Conservation (phyloP, 2,113 vertebrate genomes). For the Paralichthys olivaceus region DNA sequence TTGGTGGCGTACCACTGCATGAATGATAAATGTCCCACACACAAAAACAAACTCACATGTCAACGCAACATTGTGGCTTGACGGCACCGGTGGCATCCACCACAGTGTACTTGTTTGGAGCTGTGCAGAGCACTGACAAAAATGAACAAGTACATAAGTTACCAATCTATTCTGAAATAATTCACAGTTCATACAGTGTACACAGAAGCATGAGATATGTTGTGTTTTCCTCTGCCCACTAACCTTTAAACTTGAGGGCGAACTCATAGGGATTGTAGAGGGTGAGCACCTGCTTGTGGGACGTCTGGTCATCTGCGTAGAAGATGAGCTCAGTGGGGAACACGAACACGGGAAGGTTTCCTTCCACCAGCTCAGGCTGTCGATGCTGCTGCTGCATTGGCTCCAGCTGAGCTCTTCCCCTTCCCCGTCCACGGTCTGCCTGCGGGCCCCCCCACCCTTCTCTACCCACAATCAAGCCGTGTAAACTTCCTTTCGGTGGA, state of each 20-base stretch:
- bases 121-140: conserved; percentile 95
- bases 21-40: background rate
- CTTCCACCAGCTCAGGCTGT: conserved; percentile 98
- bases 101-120: conserved; percentile 96
- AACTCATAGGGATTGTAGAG: conserved; percentile 99
- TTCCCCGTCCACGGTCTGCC: conserved; percentile 79
- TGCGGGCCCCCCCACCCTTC: conserved; percentile 53
- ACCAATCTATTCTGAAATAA: background rate
- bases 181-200: background rate
- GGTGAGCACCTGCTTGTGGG: conserved; percentile 98
- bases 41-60: conserved; percentile 90
- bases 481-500: conserved; percentile 44
- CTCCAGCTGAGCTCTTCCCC: conserved; percentile 88
- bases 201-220: background rate
- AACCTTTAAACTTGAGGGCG: conserved; percentile 99
- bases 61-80: conserved; percentile 97
- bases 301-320: conserved; percentile 97
- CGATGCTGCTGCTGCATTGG: conserved; percentile 99
- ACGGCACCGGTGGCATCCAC: conserved; percentile 96
- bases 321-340: conserved; percentile 98
- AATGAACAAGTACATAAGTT: background rate
- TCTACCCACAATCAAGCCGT: conserved; percentile 42
- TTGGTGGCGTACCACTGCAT: background rate
- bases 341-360: conserved; percentile 98
- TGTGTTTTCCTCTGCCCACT: conserved; percentile 62